phyloP scores from a whole-genome alignment of 2,797 vertebrate species.

The Mastacembelus armatus region DNA sequence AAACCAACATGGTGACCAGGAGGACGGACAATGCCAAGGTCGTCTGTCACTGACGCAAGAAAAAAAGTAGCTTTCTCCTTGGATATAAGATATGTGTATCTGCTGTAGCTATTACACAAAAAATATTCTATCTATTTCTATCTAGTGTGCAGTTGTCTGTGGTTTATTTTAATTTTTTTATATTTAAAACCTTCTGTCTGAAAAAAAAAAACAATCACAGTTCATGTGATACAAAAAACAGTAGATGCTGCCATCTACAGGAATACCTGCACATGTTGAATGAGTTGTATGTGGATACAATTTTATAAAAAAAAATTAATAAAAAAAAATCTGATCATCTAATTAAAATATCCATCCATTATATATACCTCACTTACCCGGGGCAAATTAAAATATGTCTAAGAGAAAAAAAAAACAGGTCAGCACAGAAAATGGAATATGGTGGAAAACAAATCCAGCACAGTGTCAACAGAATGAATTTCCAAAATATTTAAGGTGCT shows the following conservation, averaged over 20 bases:
- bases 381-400: background rate
- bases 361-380: no score
- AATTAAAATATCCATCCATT: no score
- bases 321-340: background rate
- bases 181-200: background rate
- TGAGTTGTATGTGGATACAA: no score
- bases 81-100: background rate
- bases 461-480: no score
- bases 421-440: background rate
- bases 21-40: slow-evolving; percentile 60
- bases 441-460: no score
- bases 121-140: background rate
- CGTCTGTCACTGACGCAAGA: slow-evolving; percentile 42
- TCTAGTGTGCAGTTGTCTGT: background rate
- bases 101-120: slow-evolving; percentile 15
- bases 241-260: slow-evolving; percentile 73
- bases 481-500: no score
- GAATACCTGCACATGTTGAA: background rate
- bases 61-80: background rate
- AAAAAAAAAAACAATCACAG: background rate
- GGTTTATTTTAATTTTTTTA: slow-evolving; percentile 2
- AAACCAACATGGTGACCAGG: slow-evolving; percentile 33
- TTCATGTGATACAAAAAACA: slow-evolving; percentile 15
- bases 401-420: background rate
- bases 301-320: no score